phyloP scores from a whole-genome alignment of 2,888 invertebrate genomes.

The Nyleta sp. region DNA sequence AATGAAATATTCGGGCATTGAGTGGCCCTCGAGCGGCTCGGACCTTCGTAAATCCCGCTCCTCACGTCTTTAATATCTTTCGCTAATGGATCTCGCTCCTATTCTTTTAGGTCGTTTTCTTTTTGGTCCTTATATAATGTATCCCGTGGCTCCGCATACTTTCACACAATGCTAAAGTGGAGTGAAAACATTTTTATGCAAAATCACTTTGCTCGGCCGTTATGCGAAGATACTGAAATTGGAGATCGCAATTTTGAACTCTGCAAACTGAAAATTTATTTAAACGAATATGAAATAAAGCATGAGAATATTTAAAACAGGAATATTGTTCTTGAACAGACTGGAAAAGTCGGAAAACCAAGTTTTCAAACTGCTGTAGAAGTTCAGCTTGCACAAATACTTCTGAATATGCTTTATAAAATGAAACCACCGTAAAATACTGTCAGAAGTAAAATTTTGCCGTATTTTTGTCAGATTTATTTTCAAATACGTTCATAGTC shows the following conservation, averaged over 20 bases:
- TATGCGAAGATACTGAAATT: neutral
- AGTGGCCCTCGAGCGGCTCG: conserved; percentile 43
- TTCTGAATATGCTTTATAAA: no score
- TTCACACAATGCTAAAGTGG: conserved; percentile 28
- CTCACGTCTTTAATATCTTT: conserved; percentile 59
- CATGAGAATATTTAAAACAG: no score
- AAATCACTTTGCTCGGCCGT: neutral
- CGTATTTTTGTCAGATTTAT: no score
- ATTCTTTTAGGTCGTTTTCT: conserved; percentile 38
- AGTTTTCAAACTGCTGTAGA: no score
- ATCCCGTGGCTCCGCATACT: conserved; percentile 33
- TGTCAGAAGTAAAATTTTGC: no score
- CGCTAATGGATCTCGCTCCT: conserved; percentile 60
- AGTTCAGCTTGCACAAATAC: no score
- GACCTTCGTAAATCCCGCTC: conserved; percentile 43
- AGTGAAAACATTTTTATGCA: conserved; percentile 18
- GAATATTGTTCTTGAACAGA: no score
- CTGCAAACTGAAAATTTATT: no score
- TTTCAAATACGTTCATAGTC: no score
- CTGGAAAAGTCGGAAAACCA: no score
- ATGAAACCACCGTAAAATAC: no score
- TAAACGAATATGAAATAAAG: no score
- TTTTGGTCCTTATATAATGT: conserved; percentile 8
- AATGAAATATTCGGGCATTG: conserved; percentile 63
- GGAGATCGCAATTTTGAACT: neutral